These are phyloP conservation scores for Abscondita cerata DNA, from an alignment of 2,888 invertebrate genomes.

Conservation along the genomic window DNA sequence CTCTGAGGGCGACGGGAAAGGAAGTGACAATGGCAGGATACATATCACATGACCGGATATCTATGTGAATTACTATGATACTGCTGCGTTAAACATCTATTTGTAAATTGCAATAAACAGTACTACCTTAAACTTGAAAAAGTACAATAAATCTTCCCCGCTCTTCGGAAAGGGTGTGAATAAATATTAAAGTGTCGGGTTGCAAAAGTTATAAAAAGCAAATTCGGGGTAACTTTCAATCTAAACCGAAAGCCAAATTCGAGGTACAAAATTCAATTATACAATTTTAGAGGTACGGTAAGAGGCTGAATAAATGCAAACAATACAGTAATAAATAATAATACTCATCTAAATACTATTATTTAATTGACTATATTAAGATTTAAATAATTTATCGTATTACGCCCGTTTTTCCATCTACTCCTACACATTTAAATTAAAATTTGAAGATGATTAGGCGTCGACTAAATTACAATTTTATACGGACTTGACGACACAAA, in stretches of 20 bases:
- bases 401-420: conserved; percentile 26
- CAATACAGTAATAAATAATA: conserved; percentile 31
- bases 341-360: conserved; percentile 30
- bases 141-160: background rate
- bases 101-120: conserved; percentile 12
- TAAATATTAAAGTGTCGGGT: no score
- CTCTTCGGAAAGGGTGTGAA: background rate
- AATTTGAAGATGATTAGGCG: no score
- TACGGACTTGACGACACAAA: no score
- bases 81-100: conserved; percentile 30
- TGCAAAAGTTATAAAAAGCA: background rate
- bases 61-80: conserved; percentile 49
- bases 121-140: conserved; percentile 10
- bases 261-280: conserved; percentile 13
- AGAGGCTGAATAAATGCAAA: conserved; percentile 31
- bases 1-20: conserved; percentile 54
- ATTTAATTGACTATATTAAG: conserved; percentile 28
- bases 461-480: no score
- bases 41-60: conserved; percentile 56
- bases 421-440: conserved; percentile 5
- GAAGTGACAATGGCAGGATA: conserved; percentile 57
- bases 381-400: conserved; percentile 25
- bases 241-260: no score
- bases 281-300: conserved; percentile 25
- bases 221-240: no score